Conservation (phyloP, 1,140 invertebrate genomes). For the Lysiphlebus fabarum region DNA sequence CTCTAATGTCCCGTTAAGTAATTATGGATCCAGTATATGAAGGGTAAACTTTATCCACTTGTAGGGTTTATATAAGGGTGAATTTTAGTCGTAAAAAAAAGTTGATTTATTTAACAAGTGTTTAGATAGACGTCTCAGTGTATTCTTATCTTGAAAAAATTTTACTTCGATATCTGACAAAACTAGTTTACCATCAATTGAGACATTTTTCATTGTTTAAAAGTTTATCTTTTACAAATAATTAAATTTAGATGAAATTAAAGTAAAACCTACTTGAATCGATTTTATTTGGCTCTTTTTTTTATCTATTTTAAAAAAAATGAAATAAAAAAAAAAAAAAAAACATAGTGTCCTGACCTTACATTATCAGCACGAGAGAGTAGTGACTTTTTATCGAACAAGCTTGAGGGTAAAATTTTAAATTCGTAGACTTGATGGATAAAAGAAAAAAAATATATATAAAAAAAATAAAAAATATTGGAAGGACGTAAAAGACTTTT, state of each 20-base stretch:
- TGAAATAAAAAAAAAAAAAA: not conserved
- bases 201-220: slow-evolving; percentile 4
- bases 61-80: not conserved
- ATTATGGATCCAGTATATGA: slow-evolving; percentile 6
- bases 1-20: slow-evolving; percentile 37
- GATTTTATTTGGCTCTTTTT: too few species aligned
- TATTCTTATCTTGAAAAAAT: not conserved
- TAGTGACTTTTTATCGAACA: slow-evolving; percentile 9
- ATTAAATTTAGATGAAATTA: too few species aligned
- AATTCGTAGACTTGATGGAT: slow-evolving; percentile 19
- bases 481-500: slow-evolving; percentile 44
- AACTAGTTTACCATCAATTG: not conserved
- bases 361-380: slow-evolving; percentile 1
- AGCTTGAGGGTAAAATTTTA: slow-evolving; percentile 29
- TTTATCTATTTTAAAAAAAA: not conserved
- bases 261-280: too few species aligned
- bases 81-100: slow-evolving; percentile 13
- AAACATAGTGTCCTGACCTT: slow-evolving; percentile 4
- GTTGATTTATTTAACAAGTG: slow-evolving; percentile 28
- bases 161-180: too few species aligned
- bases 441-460: not conserved
- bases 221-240: not conserved
- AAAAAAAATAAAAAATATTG: slow-evolving; percentile 29
- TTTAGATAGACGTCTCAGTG: slow-evolving; percentile 3
- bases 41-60: not conserved